phyloP scores from a whole-genome alignment of 1,140 invertebrate genomes.

The Lordiphosa stackelbergi region DNA sequence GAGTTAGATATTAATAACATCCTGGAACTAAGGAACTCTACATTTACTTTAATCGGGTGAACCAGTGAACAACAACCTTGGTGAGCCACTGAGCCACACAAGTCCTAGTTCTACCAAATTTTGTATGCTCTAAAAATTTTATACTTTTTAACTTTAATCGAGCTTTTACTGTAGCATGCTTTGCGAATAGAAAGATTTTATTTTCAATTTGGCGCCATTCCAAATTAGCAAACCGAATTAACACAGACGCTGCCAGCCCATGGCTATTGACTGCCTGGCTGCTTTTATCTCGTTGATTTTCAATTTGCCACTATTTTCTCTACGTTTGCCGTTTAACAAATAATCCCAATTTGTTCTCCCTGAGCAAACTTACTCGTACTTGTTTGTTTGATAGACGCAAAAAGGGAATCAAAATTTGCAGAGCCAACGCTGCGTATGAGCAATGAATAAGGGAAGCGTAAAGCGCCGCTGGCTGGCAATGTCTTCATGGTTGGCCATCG shows the following conservation, averaged over 20 bases:
- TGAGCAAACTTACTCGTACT: slow-evolving; percentile 2
- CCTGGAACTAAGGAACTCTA: too few relatives aligned
- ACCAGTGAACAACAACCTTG: too few relatives aligned
- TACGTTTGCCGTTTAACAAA: slow-evolving; percentile 19
- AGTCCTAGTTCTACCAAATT: too few relatives aligned
- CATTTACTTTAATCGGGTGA: too few relatives aligned
- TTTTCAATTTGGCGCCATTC: slow-evolving; percentile 59
- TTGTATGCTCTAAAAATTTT: background rate
- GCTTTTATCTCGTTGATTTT: slow-evolving; percentile 51
- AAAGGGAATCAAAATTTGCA: slow-evolving; percentile 5
- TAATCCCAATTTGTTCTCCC: slow-evolving; percentile 16
- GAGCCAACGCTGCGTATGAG: slow-evolving; percentile 51
- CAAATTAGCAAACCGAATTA: slow-evolving; percentile 69
- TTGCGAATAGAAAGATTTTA: slow-evolving; percentile 49
- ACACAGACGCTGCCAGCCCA: slow-evolving; percentile 24
- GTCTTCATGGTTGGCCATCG: slow-evolving; percentile 15
- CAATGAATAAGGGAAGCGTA: slow-evolving; percentile 25
- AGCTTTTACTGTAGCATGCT: slow-evolving; percentile 43
- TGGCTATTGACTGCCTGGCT: background rate
- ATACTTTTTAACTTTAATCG: slow-evolving; percentile 26
- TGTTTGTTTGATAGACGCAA: background rate
- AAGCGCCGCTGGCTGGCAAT: slow-evolving; percentile 25
- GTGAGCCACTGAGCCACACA: too few relatives aligned
- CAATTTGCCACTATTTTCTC: slow-evolving; percentile 55
- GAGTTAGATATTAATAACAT: too few relatives aligned